A percentile compares a stretch with the other conserved stretches of the same genome.
Conservation (phyloP, 2,888 invertebrate genomes). For the Apotomis betuletana region DNA sequence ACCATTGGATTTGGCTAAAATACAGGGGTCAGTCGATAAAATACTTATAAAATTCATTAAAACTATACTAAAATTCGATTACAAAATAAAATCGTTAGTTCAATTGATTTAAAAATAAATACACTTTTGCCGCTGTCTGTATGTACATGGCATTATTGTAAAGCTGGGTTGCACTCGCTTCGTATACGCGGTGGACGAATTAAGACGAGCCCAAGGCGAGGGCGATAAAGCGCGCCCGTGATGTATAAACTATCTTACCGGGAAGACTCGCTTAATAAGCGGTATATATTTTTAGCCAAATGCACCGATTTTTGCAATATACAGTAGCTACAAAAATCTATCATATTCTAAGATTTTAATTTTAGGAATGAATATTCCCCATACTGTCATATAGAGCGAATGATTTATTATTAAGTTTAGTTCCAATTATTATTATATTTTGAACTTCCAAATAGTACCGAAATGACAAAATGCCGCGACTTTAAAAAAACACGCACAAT, state of each 20-base stretch:
- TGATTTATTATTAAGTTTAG: too few relatives aligned
- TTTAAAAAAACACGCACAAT: too few relatives aligned
- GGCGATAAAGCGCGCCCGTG: too few relatives aligned
- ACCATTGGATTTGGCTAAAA: slow-evolving; percentile 28
- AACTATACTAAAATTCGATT: slow-evolving; percentile 39
- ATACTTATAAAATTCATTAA: slow-evolving; percentile 32
- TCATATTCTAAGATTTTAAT: too few relatives aligned
- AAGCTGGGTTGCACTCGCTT: slow-evolving; percentile 15
- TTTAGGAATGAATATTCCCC: too few relatives aligned
- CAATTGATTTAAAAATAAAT: slow-evolving; percentile 28
- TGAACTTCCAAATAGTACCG: too few relatives aligned
- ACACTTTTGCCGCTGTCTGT: slow-evolving; percentile 42
- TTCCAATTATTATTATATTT: too few relatives aligned
- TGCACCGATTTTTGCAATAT: too few relatives aligned
- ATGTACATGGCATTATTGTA: slow-evolving; percentile 32
- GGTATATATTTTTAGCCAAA: too few relatives aligned
- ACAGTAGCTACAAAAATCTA: too few relatives aligned
- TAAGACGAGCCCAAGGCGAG: not conserved
- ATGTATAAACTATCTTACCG: not conserved
- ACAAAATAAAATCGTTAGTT: slow-evolving; percentile 34
- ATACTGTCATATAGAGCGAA: too few relatives aligned
- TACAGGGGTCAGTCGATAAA: slow-evolving; percentile 35
- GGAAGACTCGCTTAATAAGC: not conserved
- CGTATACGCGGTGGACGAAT: not conserved
- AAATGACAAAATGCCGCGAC: too few relatives aligned